Percentiles rank a stretch among this genome's conserved stretches.
These are phyloP conservation scores for Pandemis heparana DNA, from an alignment of 2,888 invertebrate species.

Conservation along the genomic window DNA sequence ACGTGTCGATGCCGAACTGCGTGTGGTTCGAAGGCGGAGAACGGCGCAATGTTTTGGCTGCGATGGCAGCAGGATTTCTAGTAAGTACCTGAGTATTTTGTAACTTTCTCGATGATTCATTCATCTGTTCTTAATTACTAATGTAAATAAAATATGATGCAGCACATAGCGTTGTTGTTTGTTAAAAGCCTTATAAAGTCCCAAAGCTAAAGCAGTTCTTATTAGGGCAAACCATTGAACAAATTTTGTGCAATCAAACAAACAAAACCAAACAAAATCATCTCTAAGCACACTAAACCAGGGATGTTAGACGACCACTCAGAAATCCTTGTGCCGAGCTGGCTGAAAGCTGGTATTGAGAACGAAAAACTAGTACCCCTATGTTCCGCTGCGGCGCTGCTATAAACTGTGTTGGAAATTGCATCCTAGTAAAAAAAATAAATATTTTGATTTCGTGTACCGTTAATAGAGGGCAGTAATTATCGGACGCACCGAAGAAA, in stretches of 20 bases:
- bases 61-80: constrained; percentile 94
- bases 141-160: not conserved
- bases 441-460: too few species aligned
- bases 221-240: not conserved
- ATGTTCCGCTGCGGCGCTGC: too few species aligned
- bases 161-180: not conserved
- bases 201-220: not conserved
- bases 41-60: constrained; percentile 93
- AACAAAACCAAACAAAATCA: not conserved
- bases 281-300: not conserved
- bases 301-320: too few species aligned
- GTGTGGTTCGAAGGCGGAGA: constrained; percentile 95
- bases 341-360: too few species aligned
- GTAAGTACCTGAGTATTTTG: constrained; percentile 81
- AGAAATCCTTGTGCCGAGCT: too few species aligned
- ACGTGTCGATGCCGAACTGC: constrained; percentile 90
- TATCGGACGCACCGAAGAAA: too few species aligned
- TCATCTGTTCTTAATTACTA: constrained; percentile 7
- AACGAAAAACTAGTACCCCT: too few species aligned
- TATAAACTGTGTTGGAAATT: too few species aligned
- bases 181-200: not conserved
- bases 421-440: too few species aligned
- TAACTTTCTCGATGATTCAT: constrained; percentile 43
- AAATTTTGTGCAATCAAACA: not conserved
- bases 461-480: too few species aligned